Evolutionary conservation across 2,113 vertebrate genomes (phyloP).

Genomic region (Psophia crepitans): DNA sequence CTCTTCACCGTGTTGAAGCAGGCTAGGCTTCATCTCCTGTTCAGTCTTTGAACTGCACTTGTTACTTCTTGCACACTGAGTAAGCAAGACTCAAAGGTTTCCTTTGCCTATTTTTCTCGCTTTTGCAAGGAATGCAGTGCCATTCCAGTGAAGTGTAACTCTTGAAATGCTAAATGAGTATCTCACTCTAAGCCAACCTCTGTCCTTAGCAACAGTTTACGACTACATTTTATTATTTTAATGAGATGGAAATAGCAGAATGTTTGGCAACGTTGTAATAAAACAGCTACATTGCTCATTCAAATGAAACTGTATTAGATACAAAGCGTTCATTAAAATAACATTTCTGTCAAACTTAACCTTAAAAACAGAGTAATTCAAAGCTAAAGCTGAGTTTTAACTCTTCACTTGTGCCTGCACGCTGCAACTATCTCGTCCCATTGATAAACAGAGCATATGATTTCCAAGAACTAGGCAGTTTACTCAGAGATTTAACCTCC

Average conservation of each 20-base stretch:
- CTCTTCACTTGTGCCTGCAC: background rate
- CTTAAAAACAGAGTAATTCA: slow-evolving; percentile 12
- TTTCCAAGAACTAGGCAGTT: background rate
- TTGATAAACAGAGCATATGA: background rate
- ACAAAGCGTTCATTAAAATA: slow-evolving; percentile 16
- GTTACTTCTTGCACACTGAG: background rate
- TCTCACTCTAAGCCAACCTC: background rate
- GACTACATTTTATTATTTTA: slow-evolving; percentile 9
- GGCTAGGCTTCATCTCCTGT: background rate
- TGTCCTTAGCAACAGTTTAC: slow-evolving; percentile 9
- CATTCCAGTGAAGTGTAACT: background rate
- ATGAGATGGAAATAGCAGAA: background rate
- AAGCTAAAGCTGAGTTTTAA: background rate
- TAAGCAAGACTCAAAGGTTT: background rate
- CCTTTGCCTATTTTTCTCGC: background rate
- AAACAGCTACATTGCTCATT: background rate
- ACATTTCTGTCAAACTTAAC: background rate
- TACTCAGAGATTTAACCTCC: background rate
- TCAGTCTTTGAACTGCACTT: background rate
- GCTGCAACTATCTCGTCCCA: background rate
- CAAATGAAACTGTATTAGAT: slow-evolving; percentile 22
- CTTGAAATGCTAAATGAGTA: background rate
- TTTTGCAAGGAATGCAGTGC: background rate
- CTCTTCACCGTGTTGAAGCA: background rate
- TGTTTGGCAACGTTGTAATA: background rate